phyloP scores from a whole-genome alignment of 2,888 invertebrate species.

The Panopea generosa region DNA sequence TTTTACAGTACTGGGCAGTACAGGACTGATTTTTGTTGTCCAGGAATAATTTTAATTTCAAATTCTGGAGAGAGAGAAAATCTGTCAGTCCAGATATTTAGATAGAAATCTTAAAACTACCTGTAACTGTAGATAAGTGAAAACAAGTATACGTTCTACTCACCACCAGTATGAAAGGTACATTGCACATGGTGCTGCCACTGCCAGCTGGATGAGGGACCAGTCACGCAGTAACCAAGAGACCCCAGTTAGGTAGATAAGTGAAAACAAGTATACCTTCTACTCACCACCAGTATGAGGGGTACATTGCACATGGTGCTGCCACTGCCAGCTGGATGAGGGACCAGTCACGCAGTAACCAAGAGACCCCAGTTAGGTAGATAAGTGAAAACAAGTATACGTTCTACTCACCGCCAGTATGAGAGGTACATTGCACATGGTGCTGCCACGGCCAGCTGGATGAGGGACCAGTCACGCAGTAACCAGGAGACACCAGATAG shows the following conservation, averaged over 20 bases:
- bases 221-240: slow-evolving; percentile 90
- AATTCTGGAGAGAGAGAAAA: too few relatives aligned
- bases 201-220: slow-evolving; percentile 89
- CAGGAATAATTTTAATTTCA: too few relatives aligned
- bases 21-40: too few relatives aligned
- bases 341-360: slow-evolving; percentile 90
- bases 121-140: too few relatives aligned
- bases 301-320: slow-evolving; percentile 86
- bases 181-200: slow-evolving; percentile 88
- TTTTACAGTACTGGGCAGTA: too few relatives aligned
- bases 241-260: slow-evolving; percentile 89
- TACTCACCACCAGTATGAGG: slow-evolving; percentile 67
- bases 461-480: slow-evolving; percentile 89
- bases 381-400: slow-evolving; percentile 91
- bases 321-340: slow-evolving; percentile 90
- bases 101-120: too few relatives aligned
- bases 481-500: slow-evolving; percentile 89
- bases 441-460: slow-evolving; percentile 90
- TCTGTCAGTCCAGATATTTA: too few relatives aligned
- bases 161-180: slow-evolving; percentile 70
- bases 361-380: slow-evolving; percentile 89
- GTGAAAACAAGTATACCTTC: slow-evolving; percentile 76
- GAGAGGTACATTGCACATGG: slow-evolving; percentile 84
- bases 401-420: slow-evolving; percentile 65
- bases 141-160: too few relatives aligned